phyloP scores from a whole-genome alignment of 2,113 vertebrate genomes.

The Arvicanthis niloticus region DNA sequence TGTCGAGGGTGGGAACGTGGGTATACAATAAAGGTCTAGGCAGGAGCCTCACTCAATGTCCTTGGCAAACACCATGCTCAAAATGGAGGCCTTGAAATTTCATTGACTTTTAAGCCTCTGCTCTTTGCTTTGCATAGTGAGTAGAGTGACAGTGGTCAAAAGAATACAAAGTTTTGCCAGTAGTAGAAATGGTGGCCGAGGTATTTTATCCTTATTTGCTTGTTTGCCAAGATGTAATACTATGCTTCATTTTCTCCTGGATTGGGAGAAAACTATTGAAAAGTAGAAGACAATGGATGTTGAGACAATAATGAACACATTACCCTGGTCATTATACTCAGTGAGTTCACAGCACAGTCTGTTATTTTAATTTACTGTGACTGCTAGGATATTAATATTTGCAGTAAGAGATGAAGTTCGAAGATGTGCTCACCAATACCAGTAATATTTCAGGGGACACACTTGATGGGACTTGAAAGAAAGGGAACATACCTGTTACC shows the following conservation, averaged over 20 bases:
- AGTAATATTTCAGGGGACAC: background rate
- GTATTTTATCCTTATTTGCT: background rate
- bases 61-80: background rate
- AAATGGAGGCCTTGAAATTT: background rate
- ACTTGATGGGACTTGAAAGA: background rate
- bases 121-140: background rate
- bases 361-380: background rate
- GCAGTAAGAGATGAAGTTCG: background rate
- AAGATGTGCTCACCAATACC: background rate
- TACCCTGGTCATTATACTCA: background rate
- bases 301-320: background rate
- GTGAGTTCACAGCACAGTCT: background rate
- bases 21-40: background rate
- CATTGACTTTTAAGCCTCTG: background rate
- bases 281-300: background rate
- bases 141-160: background rate
- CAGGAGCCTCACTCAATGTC: background rate
- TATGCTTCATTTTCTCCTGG: background rate
- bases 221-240: background rate
- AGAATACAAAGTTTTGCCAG: background rate
- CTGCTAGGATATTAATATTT: slow-evolving; percentile 17
- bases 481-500: background rate
- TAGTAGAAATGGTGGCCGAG: background rate
- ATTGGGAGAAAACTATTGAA: background rate
- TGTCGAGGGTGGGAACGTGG: background rate